Conservation (phyloP, 1,140 invertebrate genomes). For the Procambarus clarkii region DNA sequence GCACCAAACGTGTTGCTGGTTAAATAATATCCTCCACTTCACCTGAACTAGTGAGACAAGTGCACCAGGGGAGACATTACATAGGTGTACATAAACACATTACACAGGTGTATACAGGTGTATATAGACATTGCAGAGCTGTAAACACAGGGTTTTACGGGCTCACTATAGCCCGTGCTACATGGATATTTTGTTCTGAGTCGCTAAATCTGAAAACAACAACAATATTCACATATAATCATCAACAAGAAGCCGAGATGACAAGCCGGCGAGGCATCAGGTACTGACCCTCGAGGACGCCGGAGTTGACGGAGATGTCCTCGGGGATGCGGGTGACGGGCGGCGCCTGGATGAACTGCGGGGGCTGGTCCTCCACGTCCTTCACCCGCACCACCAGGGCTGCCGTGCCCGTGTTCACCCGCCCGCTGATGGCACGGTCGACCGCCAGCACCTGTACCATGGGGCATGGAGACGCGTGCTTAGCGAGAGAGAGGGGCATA, state of each 20-base stretch:
- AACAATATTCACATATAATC: too few species aligned
- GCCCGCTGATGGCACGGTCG: slow-evolving; percentile 87
- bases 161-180: too few species aligned
- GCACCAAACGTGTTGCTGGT: not conserved
- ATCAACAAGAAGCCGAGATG: not conserved
- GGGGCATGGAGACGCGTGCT: too few species aligned
- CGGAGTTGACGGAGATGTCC: slow-evolving; percentile 87
- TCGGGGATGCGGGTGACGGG: slow-evolving; percentile 91
- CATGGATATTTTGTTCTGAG: too few species aligned
- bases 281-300: slow-evolving; percentile 85
- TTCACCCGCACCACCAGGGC: slow-evolving; percentile 90
- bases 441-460: slow-evolving; percentile 84
- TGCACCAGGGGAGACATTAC: too few species aligned
- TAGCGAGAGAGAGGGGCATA: too few species aligned
- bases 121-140: too few species aligned
- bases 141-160: too few species aligned
- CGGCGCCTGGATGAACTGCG: slow-evolving; percentile 90
- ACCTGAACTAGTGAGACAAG: too few species aligned
- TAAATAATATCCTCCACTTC: not conserved
- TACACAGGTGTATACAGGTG: too few species aligned
- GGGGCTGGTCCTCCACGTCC: slow-evolving; percentile 93
- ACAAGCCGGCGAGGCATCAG: not conserved
- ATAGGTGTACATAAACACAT: too few species aligned
- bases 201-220: too few species aligned
- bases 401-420: slow-evolving; percentile 90